Conservation (phyloP, 2,888 invertebrate species). For the Prenolepis imparis region DNA sequence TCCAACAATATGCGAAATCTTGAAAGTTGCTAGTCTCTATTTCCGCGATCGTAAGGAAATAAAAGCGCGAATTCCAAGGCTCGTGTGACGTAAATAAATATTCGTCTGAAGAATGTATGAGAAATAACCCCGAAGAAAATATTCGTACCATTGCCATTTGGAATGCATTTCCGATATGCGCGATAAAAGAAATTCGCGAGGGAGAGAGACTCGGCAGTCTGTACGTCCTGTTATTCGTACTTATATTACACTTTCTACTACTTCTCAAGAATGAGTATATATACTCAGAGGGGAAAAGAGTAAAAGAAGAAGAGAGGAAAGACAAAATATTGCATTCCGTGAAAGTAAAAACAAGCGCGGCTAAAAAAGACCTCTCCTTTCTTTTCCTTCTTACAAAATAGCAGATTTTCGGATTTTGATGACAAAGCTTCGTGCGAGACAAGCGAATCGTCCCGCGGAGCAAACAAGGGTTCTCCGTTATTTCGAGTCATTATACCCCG, state of each 20-base stretch:
- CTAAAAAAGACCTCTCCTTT: too few species aligned
- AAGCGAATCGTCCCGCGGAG: neutral
- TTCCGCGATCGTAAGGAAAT: neutral
- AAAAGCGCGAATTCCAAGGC: neutral
- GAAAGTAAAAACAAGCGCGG: neutral
- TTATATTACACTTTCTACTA: neutral
- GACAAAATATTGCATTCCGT: neutral
- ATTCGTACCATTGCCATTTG: neutral
- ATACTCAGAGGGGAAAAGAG: too few species aligned
- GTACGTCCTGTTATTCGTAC: neutral
- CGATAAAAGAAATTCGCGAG: constrained; percentile 21
- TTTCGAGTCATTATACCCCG: constrained; percentile 18
- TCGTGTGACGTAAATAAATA: constrained; percentile 2
- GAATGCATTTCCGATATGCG: constrained; percentile 35
- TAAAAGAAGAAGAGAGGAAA: neutral
- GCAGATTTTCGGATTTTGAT: constrained; percentile 10
- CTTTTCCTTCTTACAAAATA: neutral
- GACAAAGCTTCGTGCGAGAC: neutral
- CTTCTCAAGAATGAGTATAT: neutral
- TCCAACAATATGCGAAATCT: neutral
- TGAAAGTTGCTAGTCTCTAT: neutral
- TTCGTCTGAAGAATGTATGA: constrained; percentile 16
- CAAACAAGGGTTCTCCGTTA: constrained; percentile 24
- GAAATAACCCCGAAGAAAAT: neutral
- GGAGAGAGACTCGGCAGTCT: neutral